A percentile compares a stretch with the other conserved stretches of the same genome.
Evolutionary conservation across 2,888 invertebrate genomes (phyloP).

Genomic region (Cephus spinipes): DNA sequence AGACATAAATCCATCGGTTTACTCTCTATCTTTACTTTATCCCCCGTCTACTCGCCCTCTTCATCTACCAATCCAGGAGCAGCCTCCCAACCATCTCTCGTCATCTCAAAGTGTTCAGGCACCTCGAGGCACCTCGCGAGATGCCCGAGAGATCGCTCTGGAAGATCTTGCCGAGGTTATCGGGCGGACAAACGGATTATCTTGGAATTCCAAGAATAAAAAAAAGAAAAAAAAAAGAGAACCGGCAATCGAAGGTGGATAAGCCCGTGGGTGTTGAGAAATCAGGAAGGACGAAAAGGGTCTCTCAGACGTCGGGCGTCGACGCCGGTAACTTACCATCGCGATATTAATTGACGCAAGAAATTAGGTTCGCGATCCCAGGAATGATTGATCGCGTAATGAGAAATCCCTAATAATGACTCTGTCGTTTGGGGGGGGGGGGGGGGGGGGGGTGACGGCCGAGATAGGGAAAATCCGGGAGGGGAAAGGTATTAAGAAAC

Average conservation of each 20-base stretch:
- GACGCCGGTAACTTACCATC: conserved; percentile 22
- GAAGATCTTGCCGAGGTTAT: not conserved
- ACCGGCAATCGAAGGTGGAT: not conserved
- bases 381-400: conserved; percentile 65
- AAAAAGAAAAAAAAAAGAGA: not conserved
- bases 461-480: conserved; percentile 30
- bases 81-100: not conserved
- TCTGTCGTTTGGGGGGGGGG: conserved; percentile 46
- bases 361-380: conserved; percentile 59
- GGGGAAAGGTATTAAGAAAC: conserved; percentile 63
- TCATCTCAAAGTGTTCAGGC: conserved; percentile 31
- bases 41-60: conserved; percentile 16
- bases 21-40: conserved; percentile 53
- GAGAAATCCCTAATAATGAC: conserved; percentile 65
- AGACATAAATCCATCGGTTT: conserved; percentile 60
- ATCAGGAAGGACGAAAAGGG: not conserved
- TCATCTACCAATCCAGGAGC: not conserved
- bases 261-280: not conserved
- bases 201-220: not conserved
- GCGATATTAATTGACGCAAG: conserved; percentile 62
- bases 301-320: not conserved
- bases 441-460: conserved; percentile 15
- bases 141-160: not conserved
- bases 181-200: not conserved
- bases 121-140: conserved; percentile 11